Evolutionary conservation across 2,888 invertebrate species (phyloP), one percentile per base, ranked within the genome.

Genomic region (Polymixis lichenea): DNA sequence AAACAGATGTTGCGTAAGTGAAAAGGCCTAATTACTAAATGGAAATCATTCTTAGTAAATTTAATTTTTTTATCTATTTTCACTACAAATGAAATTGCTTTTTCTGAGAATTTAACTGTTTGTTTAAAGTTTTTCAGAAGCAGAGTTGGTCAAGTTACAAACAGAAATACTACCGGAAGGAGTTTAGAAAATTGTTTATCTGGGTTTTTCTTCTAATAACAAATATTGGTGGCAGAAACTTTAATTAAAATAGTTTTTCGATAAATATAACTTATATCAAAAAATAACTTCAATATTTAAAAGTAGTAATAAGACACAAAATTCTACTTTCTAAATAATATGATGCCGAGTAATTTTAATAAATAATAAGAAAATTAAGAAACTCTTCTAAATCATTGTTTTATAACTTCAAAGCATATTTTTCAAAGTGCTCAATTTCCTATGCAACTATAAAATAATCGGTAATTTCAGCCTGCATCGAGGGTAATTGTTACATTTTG

Each of bases 21-120:
- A 74, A 74, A 61, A 61, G n/a, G 61, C 25, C 43, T 85, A 67
- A 73, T 72, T 60, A 25, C n/a, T 65, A 49, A 51, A 56, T 13
- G 17, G 7, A 51, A 61, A 49, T 9, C 25, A 58, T 25, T 66
- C 19, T 17, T 13, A 9, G 13, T 55, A 66, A 58, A 38, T 62
- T n/a, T n/a, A n/a, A n/a, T n/a, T n/a, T n/a, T n/a, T 60, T 11
- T 49, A 53, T 43, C 46, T 62, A 56, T 19, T 58, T 56, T 1
- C 32, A 71, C 58, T 46, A 51, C 15, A 64, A 67, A 62, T 19
- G 53, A 82, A 83, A 82, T 86, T 83, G 78, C 72, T 82, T 86
- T 82, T 83, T 83, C n/a, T 68, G 46, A 53, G 56, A 72, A 46
- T 43, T 58, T 53, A 46, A 58, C 61, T 77, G 60, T 49, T 76